Conservation (phyloP, 2,113 vertebrate genomes). For the Hoplias malabaricus region DNA sequence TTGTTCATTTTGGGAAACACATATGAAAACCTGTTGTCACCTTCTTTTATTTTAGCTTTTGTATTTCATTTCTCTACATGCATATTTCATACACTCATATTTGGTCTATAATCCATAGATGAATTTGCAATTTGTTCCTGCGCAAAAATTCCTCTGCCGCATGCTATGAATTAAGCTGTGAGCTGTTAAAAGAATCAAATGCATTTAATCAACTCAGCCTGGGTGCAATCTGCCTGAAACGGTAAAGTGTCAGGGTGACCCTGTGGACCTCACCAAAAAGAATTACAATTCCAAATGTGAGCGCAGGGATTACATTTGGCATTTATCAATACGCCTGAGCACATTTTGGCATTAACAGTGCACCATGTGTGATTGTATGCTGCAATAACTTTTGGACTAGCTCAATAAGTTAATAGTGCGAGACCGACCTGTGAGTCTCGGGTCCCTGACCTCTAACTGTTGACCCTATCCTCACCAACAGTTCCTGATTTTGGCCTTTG, state of each 20-base stretch:
- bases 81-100: neutral
- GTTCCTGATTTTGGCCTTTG: slow-evolving; percentile 39
- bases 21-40: neutral
- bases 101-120: neutral
- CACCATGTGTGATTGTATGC: neutral
- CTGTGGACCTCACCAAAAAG: slow-evolving; percentile 19
- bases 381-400: slow-evolving; percentile 11
- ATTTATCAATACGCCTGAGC: slow-evolving; percentile 48
- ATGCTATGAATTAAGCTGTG: slow-evolving; percentile 2
- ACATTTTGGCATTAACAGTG: slow-evolving; percentile 16
- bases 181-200: slow-evolving; percentile 51
- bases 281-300: slow-evolving; percentile 47
- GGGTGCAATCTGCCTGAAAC: slow-evolving; percentile 43
- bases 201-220: slow-evolving; percentile 50
- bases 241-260: slow-evolving; percentile 47
- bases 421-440: slow-evolving; percentile 13
- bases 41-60: neutral
- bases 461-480: slow-evolving; percentile 42
- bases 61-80: neutral
- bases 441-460: slow-evolving; percentile 23
- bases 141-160: neutral
- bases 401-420: slow-evolving; percentile 36
- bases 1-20: neutral
- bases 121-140: neutral
- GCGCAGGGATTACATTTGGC: slow-evolving; percentile 44